Evolutionary conservation across 1,140 invertebrate genomes (phyloP).

Genomic region (Dreissena rostriformis): DNA sequence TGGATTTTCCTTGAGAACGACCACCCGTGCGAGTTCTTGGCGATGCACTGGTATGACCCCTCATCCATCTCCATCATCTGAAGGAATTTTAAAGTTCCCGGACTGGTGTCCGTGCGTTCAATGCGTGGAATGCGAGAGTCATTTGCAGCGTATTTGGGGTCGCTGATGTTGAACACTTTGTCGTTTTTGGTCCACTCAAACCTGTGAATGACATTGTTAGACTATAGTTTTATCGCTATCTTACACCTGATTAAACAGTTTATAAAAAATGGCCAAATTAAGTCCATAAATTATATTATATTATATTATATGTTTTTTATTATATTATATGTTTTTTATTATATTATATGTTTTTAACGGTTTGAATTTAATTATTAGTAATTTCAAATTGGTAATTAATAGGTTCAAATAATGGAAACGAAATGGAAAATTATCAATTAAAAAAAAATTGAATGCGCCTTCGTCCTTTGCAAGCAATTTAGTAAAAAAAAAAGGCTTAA

Average conservation of each 20-base stretch:
- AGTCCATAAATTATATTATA: background rate
- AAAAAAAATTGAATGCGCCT: background rate
- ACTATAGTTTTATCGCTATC: background rate
- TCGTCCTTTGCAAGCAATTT: background rate
- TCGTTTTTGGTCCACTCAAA: conserved; percentile 99
- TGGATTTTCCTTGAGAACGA: conserved; percentile 61
- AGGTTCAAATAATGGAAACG: too few relatives aligned
- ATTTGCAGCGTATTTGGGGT: conserved; percentile 91
- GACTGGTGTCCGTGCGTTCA: conserved; percentile 74
- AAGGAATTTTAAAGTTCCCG: conserved; percentile 92
- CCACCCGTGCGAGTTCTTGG: conserved; percentile 95
- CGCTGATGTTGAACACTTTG: conserved; percentile 87
- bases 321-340: too few relatives aligned
- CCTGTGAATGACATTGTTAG: conserved; percentile 84
- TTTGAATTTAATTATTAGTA: too few relatives aligned
- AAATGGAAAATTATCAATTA: too few relatives aligned
- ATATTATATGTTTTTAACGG: too few relatives aligned
- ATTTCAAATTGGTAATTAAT: too few relatives aligned
- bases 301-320: too few relatives aligned
- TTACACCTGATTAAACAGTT: background rate
- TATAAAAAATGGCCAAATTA: background rate
- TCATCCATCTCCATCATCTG: conserved; percentile 93
- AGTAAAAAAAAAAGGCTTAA: background rate
- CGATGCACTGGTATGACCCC: conserved; percentile 97
- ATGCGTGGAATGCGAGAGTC: conserved; percentile 90